These are phyloP conservation scores for Stenurella melanura DNA, from an alignment of 2,888 invertebrate species.

Conservation along the genomic window DNA sequence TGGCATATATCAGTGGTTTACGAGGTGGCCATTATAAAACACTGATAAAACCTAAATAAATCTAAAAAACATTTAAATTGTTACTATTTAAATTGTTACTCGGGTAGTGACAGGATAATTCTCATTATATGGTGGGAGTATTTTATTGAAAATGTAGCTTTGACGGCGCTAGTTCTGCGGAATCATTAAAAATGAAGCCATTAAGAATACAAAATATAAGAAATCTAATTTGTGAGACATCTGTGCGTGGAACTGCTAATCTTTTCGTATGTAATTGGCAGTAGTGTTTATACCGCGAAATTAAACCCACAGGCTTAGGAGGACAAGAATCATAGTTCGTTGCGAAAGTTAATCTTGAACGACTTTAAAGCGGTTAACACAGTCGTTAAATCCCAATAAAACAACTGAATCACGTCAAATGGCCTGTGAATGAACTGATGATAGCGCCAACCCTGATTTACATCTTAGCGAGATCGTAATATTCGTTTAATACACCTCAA, in stretches of 20 bases:
- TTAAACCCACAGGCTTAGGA: constrained; percentile 10
- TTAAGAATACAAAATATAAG: background rate
- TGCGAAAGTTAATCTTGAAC: constrained; percentile 15
- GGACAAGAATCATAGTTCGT: constrained; percentile 12
- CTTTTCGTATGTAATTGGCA: background rate
- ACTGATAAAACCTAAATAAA: too few relatives aligned
- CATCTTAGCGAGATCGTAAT: constrained; percentile 15
- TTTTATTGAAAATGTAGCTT: background rate
- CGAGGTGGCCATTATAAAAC: too few relatives aligned
- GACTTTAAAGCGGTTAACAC: constrained; percentile 4
- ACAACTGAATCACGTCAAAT: constrained; percentile 28
- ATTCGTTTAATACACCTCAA: background rate
- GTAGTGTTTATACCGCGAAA: constrained; percentile 7
- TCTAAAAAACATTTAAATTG: too few relatives aligned
- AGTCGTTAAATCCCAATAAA: constrained; percentile 40
- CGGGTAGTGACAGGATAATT: too few relatives aligned
- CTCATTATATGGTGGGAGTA: background rate
- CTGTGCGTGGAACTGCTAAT: background rate
- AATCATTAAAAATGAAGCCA: background rate
- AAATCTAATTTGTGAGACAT: background rate
- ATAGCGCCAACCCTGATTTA: constrained; percentile 29
- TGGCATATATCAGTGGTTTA: too few relatives aligned
- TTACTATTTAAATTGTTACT: too few relatives aligned
- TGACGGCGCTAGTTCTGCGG: background rate
- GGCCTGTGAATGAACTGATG: constrained; percentile 35